Percentiles rank a stretch among this genome's conserved stretches.
phyloP scores from a whole-genome alignment of 2,888 invertebrate species.

The Platycheirus albimanus region DNA sequence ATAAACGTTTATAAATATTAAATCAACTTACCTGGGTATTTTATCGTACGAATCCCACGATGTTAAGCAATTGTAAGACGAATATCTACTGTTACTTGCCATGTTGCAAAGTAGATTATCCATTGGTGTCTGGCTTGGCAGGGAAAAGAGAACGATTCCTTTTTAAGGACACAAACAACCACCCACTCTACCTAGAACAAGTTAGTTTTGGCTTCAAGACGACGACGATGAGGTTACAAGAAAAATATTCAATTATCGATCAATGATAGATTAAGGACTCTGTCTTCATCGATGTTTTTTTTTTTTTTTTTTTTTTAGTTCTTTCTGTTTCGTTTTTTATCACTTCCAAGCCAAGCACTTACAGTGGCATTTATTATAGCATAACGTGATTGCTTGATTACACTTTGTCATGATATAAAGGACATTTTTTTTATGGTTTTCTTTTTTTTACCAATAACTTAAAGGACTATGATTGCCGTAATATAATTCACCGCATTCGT shows the following conservation, averaged over 20 bases:
- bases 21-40: slow-evolving; percentile 89
- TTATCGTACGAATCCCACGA: slow-evolving; percentile 96
- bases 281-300: not conserved
- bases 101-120: slow-evolving; percentile 83
- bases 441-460: slow-evolving; percentile 11
- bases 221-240: slow-evolving; percentile 1
- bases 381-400: slow-evolving; percentile 40
- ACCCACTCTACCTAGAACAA: not conserved
- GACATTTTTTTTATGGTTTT: not conserved
- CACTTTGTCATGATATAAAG: slow-evolving; percentile 38
- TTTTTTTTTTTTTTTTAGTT: not conserved
- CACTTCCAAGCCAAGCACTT: slow-evolving; percentile 23
- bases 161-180: slow-evolving; percentile 6
- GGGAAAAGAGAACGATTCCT: slow-evolving; percentile 14
- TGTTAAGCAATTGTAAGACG: slow-evolving; percentile 93
- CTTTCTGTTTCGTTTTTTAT: slow-evolving; percentile 30
- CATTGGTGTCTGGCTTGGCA: slow-evolving; percentile 77
- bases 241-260: slow-evolving; percentile 44
- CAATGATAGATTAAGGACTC: slow-evolving; percentile 37
- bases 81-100: slow-evolving; percentile 89
- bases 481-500: slow-evolving; percentile 49
- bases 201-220: too few relatives aligned
- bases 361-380: slow-evolving; percentile 33
- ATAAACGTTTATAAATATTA: not conserved
- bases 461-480: slow-evolving; percentile 57